A percentile compares a stretch with the other conserved stretches of the same genome.
Evolutionary conservation across 2,888 invertebrate genomes (phyloP).

Genomic region (Tubulanus polymorphus): DNA sequence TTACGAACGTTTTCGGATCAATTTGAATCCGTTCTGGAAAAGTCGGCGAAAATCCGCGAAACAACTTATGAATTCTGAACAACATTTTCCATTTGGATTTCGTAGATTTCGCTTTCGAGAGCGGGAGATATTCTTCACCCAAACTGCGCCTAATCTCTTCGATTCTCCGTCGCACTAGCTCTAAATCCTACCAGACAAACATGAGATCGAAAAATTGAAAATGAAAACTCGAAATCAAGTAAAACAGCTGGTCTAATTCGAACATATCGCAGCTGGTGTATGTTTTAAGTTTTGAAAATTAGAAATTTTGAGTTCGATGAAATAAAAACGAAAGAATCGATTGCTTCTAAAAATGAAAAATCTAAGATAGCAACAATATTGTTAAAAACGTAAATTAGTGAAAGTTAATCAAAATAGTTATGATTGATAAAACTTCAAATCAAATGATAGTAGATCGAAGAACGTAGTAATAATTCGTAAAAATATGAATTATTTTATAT

Average conservation of each 20-base stretch:
- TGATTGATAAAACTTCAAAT: too few species aligned
- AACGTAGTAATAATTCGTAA: too few species aligned
- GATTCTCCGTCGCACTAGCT: conserved; percentile 27
- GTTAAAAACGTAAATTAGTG: too few species aligned
- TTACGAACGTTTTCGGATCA: conserved; percentile 31
- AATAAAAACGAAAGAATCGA: too few species aligned
- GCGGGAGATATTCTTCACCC: conserved; percentile 34
- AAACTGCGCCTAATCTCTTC: conserved; percentile 29
- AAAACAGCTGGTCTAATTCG: background rate
- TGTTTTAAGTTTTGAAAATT: too few species aligned
- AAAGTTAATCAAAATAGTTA: too few species aligned
- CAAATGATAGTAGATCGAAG: too few species aligned
- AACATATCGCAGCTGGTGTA: background rate
- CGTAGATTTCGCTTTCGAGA: conserved; percentile 25
- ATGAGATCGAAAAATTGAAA: conserved; percentile 6
- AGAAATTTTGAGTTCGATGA: too few species aligned
- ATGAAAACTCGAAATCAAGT: background rate
- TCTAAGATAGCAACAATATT: too few species aligned
- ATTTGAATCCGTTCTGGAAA: conserved; percentile 22
- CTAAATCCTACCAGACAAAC: too few species aligned
- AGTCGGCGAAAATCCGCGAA: conserved; percentile 30
- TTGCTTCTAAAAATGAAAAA: too few species aligned
- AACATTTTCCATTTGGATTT: conserved; percentile 33
- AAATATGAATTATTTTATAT: too few species aligned
- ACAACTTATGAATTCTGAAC: conserved; percentile 29